Conservation (phyloP, 2,113 vertebrate species). For the Carettochelys insculpta region DNA sequence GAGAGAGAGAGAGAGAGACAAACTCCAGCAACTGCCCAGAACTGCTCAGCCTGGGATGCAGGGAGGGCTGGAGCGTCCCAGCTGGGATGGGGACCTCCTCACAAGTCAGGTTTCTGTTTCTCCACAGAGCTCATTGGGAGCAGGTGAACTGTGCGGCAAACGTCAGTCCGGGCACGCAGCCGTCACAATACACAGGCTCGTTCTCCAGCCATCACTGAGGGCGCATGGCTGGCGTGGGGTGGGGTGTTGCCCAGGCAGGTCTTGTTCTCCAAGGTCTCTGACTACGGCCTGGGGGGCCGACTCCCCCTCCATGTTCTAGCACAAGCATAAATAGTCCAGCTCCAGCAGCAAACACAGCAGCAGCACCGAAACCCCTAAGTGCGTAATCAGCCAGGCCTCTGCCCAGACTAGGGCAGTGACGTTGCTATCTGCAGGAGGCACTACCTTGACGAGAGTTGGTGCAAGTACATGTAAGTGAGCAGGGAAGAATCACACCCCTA, state of each 20-base stretch:
- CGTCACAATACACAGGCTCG: not conserved
- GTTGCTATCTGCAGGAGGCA: not conserved
- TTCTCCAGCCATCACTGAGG: accelerated
- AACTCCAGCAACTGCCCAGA: not conserved
- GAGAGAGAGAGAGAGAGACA: too few relatives aligned
- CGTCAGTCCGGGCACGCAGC: too few relatives aligned
- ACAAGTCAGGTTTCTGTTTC: accelerated
- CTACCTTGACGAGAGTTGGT: not conserved
- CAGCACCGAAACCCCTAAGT: too few relatives aligned
- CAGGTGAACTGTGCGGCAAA: too few relatives aligned
- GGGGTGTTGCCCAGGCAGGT: not conserved
- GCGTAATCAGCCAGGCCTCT: too few relatives aligned
- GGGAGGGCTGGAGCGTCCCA: not conserved
- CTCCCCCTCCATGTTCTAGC: not conserved
- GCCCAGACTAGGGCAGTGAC: too few relatives aligned
- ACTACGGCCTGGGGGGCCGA: not conserved
- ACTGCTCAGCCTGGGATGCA: not conserved
- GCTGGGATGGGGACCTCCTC: not conserved
- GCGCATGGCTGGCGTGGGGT: not conserved
- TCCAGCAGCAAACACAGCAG: not conserved
- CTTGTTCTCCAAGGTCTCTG: not conserved
- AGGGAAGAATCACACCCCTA: not conserved
- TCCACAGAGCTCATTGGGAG: not conserved
- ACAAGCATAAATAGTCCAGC: not conserved
- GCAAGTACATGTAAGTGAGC: not conserved